These are phyloP conservation scores for Megalops atlanticus DNA, from an alignment of 2,113 vertebrate species.

Conservation along the genomic window DNA sequence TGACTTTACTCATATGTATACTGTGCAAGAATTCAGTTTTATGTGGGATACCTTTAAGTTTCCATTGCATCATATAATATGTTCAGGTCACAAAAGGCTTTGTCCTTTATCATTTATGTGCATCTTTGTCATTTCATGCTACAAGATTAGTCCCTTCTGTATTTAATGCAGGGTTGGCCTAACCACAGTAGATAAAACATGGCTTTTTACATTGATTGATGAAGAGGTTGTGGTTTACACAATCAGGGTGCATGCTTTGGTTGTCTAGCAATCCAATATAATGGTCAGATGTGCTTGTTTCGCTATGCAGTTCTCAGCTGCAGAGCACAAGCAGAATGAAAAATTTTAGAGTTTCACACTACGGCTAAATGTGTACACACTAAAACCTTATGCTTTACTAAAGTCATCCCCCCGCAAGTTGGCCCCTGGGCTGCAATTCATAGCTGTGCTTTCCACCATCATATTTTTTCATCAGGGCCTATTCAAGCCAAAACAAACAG, in stretches of 20 bases:
- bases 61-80: conserved; percentile 14
- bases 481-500: conserved; percentile 42
- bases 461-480: conserved; percentile 29
- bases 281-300: neutral
- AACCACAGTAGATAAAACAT: neutral
- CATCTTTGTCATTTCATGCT: neutral
- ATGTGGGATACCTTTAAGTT: neutral
- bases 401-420: no score
- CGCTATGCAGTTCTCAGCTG: neutral
- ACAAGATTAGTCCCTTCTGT: no score
- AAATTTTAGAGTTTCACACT: no score
- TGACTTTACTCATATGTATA: neutral
- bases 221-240: neutral
- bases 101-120: no score
- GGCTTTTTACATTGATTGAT: neutral
- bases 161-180: neutral
- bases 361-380: no score
- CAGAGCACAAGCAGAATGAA: neutral
- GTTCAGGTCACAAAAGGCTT: neutral
- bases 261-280: neutral
- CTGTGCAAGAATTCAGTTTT: neutral
- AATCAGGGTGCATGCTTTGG: neutral
- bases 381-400: conserved; percentile 5
- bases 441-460: neutral
- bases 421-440: conserved; percentile 19